Evolutionary conservation across 2,797 vertebrate species (phyloP).

Genomic region (Enteromius viviparus): DNA sequence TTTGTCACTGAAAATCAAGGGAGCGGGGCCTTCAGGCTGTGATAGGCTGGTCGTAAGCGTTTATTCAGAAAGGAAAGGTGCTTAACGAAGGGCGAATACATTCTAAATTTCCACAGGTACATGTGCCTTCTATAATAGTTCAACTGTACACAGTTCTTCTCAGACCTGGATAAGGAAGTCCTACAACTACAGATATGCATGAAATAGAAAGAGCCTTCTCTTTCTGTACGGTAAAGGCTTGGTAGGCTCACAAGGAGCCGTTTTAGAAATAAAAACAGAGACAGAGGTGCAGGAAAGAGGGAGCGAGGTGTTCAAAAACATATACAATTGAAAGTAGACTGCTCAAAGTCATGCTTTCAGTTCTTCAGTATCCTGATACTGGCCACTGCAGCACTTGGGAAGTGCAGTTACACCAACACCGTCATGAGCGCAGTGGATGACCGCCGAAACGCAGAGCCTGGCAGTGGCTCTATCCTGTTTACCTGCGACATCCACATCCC

Average conservation of each 20-base stretch:
- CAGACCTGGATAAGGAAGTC: constrained; percentile 52
- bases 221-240: constrained; percentile 70
- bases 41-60: constrained; percentile 62
- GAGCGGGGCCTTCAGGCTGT: constrained; percentile 58
- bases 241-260: constrained; percentile 60
- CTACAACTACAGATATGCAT: constrained; percentile 52
- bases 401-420: constrained; percentile 62
- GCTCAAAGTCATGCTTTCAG: constrained; percentile 62
- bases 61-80: constrained; percentile 66
- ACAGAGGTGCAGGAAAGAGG: constrained; percentile 59
- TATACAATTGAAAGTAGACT: constrained; percentile 67
- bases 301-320: constrained; percentile 67
- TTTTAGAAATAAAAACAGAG: constrained; percentile 60
- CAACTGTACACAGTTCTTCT: constrained; percentile 54
- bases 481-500: constrained; percentile 28
- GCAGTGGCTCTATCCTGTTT: constrained; percentile 49
- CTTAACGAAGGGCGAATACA: constrained; percentile 68
- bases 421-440: constrained; percentile 58
- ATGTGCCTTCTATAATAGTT: constrained; percentile 62
- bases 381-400: constrained; percentile 67
- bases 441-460: constrained; percentile 43
- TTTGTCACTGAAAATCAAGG: constrained; percentile 61
- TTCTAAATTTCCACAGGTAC: constrained; percentile 68
- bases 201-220: constrained; percentile 52
- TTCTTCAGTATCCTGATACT: constrained; percentile 65